Evolutionary conservation across 2,797 vertebrate genomes (phyloP).

Genomic region (Anomalospiza imberbis): DNA sequence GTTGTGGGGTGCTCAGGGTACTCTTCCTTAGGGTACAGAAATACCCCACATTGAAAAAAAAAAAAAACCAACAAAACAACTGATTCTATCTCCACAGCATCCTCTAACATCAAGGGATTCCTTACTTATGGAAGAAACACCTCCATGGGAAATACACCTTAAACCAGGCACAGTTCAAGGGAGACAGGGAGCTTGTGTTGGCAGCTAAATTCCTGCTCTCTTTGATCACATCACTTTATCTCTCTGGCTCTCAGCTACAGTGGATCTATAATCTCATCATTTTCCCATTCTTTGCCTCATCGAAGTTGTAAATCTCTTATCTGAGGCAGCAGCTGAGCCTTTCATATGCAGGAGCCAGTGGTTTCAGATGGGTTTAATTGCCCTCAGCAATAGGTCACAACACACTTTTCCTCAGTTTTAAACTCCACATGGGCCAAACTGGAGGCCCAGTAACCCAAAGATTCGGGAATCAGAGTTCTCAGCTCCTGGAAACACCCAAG

Average conservation of each 20-base stretch:
- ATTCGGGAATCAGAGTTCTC: rapidly evolving
- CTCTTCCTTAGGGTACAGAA: background rate
- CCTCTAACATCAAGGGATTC: background rate
- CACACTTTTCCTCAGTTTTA: background rate
- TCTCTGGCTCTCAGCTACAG: background rate
- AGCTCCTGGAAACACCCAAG: background rate
- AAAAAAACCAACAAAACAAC: too few species aligned
- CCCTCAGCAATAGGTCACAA: background rate
- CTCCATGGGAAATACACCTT: background rate
- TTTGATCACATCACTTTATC: conserved; percentile 40
- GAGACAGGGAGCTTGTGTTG: background rate
- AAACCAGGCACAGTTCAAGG: background rate
- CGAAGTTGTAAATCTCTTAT: conserved; percentile 40
- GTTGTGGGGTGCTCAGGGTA: background rate
- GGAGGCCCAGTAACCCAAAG: background rate
- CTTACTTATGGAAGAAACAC: background rate
- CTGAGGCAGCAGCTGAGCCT: background rate
- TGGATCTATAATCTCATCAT: background rate
- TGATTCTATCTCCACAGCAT: background rate
- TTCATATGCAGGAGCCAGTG: background rate
- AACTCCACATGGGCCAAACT: background rate
- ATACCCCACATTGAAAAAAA: background rate
- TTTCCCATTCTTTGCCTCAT: conserved; percentile 17
- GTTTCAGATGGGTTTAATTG: background rate
- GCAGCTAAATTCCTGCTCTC: background rate